Base-by-base conservation (phyloP, 1,140 invertebrate species). In the Melanaphis sacchari region DNA sequence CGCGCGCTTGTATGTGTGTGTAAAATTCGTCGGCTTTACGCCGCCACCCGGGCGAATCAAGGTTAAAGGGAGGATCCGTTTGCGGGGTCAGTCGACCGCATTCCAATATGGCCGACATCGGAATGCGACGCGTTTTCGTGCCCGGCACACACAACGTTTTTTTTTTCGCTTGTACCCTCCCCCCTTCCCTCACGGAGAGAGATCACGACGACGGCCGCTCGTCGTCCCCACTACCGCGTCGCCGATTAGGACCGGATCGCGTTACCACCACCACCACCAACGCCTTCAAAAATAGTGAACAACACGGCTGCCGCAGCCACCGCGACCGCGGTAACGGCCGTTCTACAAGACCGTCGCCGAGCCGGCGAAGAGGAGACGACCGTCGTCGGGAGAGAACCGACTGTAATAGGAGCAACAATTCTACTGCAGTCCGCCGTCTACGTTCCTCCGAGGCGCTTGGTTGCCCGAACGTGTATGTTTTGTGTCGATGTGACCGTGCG, bases 51-150 rank as follows among this genome's bases (percentile, higher is more conserved):
- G 36, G 38, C 76, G 76, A 54, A 93, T 93, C 91, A 93, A 93
- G 91, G 91, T 93, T 85, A 93, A 93, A 93, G 91, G 91, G 91
- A 93, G 91, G 91, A 93, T 84, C 91, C 81, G 91, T 93, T 93
- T 85, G 91, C 93, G 95, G 95, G 95, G 95, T 91, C 90, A 91
- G 91, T 92, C 90, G 91, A 94, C 95, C 95, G 95, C 95, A 96
- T 96, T 96, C 95, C 95, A 96, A 96, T 95, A 96, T 96, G 95
- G 95, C 95, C 95, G 95, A 95, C 95, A 95, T 94, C 95, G 95
- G 95, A 96, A 96, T 96, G 95, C 95, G 95, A 95, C 95, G 95
- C 95, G 95, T 95, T 95, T 81, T 89, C 54, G 26, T 46, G 91
- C 82, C 31, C 89, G 36, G 36, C 36, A 52, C 88, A 54, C 88